Evolutionary conservation across 1,140 invertebrate species (phyloP), one percentile per base, ranked within the genome.

Genomic region (Cydia amplana): DNA sequence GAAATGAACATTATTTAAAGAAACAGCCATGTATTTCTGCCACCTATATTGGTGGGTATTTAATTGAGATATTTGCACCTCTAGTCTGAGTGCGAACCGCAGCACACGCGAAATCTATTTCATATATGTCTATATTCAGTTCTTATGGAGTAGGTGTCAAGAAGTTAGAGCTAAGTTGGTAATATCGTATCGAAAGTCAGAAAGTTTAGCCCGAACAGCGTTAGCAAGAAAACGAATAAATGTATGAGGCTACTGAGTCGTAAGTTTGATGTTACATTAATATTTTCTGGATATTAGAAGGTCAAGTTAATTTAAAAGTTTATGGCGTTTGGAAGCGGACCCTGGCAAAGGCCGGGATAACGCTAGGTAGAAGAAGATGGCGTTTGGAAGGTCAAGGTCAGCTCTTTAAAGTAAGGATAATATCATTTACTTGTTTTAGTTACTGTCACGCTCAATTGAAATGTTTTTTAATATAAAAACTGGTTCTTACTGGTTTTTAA

Each of bases 81-180:
- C 0, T n/a, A n/a, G n/a, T n/a, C 36, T 40, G 1, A 10, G 3
- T 25, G 3, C 14, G 5, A 49, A 16, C n/a, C 16, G 46, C 16
- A 51, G 14, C 16, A 51, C 0, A n/a, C 6, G 16, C 4, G 49
- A 18, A 0, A 2, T 60, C 20, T 60, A 60, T 60, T 10, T 23
- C 5, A n/a, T 6, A 23, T 60, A 60, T 4, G 20, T 60, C 55
- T 23, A 5, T 2, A 3, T 23, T 2, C 2, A 60, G 10, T 6
- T 18, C 55, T 20, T 2, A 20, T 60, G 20, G 55, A 60, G 20
- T 70, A 36, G 9, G 65, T 40, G 32, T 70, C 36, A 40, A 12
- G 65, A 70, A 70, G 36, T 70, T 70, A 65, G 25, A n/a, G 4
- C 65, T 70, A 36, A 70, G 65, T 70, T 20, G 5, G 64, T 67